phyloP scores from a whole-genome alignment of 2,113 vertebrate genomes.

The Aptenodytes forsteri region DNA sequence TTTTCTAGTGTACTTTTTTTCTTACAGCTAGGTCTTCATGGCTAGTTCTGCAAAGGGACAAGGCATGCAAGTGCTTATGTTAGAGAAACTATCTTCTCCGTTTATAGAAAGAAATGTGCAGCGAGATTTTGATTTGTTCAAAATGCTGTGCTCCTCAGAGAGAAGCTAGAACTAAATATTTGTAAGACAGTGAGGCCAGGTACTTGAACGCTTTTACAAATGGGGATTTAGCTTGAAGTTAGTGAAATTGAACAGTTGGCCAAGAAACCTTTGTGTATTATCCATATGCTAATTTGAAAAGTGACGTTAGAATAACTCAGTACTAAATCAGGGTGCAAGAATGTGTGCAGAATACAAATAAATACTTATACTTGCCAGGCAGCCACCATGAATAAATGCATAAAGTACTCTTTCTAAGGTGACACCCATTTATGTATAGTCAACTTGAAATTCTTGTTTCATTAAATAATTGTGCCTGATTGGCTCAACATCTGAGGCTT shows the following conservation, averaged over 20 bases:
- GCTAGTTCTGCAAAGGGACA: background rate
- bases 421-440: background rate
- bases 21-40: background rate
- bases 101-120: background rate
- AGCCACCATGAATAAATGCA: background rate
- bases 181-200: background rate
- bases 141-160: background rate
- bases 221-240: background rate
- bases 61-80: background rate
- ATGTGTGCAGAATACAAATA: background rate
- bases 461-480: background rate
- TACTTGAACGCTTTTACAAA: background rate
- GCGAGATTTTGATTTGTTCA: background rate
- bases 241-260: background rate
- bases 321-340: background rate
- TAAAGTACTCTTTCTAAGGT: background rate
- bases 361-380: background rate
- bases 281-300: background rate
- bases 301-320: background rate
- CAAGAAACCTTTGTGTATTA: background rate
- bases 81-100: background rate
- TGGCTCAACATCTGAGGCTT: background rate
- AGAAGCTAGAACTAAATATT: background rate
- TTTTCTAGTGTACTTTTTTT: background rate
- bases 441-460: slow-evolving; percentile 26